Evolutionary conservation across 2,797 vertebrate genomes (phyloP).

Genomic region (Picus viridis): DNA sequence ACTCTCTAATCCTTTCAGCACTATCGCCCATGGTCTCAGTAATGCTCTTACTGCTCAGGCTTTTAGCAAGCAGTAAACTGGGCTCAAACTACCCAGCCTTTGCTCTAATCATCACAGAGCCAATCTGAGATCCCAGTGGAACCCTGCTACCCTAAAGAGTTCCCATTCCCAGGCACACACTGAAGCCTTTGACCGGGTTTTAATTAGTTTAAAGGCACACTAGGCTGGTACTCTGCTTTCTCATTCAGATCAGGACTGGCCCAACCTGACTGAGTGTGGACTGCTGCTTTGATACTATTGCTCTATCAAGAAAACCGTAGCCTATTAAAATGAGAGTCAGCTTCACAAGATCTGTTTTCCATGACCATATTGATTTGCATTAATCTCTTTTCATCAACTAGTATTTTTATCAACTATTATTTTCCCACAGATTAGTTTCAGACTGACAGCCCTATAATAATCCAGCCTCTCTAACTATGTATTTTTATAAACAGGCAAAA

Average conservation of each 20-base stretch:
- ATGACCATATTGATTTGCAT: background rate
- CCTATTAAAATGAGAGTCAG: background rate
- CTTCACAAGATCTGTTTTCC: conserved; percentile 1
- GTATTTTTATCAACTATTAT: background rate
- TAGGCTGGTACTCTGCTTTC: background rate
- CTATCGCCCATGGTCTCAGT: background rate
- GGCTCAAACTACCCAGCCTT: background rate
- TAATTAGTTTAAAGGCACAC: background rate
- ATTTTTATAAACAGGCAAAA: background rate
- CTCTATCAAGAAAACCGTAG: background rate
- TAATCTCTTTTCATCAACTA: background rate
- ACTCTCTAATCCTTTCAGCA: background rate
- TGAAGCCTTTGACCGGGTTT: background rate
- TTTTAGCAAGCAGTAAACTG: background rate
- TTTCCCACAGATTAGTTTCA: conserved; percentile 2
- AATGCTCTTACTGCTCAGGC: background rate
- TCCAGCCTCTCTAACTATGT: background rate
- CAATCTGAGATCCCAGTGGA: accelerated
- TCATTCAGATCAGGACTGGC: background rate
- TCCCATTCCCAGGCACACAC: background rate
- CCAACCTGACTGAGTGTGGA: background rate
- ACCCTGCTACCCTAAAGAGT: background rate
- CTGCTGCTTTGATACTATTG: background rate
- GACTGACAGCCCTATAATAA: background rate
- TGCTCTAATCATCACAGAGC: background rate